These are phyloP conservation scores for Dinoponera quadriceps DNA, from an alignment of 1,140 invertebrate species.

Conservation along the genomic window DNA sequence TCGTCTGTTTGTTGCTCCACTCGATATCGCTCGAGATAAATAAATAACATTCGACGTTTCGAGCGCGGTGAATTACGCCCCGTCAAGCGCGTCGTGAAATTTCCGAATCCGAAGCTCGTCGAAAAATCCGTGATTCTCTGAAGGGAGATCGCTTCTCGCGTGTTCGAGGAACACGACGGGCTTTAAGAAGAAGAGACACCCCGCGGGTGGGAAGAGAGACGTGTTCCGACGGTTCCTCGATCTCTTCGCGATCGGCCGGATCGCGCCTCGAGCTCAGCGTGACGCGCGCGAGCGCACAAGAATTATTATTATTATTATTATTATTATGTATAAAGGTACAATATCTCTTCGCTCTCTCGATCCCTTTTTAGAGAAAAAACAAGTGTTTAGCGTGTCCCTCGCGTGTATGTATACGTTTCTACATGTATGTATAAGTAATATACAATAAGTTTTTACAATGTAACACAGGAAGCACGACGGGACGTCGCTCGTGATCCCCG, in stretches of 20 bases:
- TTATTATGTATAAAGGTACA: conserved; percentile 75
- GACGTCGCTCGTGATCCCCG: conserved; percentile 36
- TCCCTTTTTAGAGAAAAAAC: conserved; percentile 52
- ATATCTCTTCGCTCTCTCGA: conserved; percentile 45
- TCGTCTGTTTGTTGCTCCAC: no score
- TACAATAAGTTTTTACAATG: conserved; percentile 81
- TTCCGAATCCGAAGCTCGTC: background rate
- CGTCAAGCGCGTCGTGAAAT: background rate
- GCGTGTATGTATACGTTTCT: conserved; percentile 64
- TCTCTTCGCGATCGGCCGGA: background rate
- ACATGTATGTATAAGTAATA: conserved; percentile 80
- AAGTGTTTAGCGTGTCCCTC: conserved; percentile 53
- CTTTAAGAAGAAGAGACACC: background rate
- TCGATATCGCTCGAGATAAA: background rate
- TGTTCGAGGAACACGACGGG: background rate
- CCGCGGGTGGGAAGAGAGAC: no score
- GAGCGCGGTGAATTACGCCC: no score
- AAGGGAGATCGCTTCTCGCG: background rate
- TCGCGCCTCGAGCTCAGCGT: conserved; percentile 19
- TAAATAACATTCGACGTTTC: background rate
- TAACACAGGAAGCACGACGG: conserved; percentile 65
- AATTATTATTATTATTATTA: conserved; percentile 47
- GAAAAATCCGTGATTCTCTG: background rate
- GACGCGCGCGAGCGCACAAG: conserved; percentile 46
- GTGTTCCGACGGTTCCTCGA: background rate